Conservation (phyloP, 2,888 invertebrate genomes). For the Spisula solida region DNA sequence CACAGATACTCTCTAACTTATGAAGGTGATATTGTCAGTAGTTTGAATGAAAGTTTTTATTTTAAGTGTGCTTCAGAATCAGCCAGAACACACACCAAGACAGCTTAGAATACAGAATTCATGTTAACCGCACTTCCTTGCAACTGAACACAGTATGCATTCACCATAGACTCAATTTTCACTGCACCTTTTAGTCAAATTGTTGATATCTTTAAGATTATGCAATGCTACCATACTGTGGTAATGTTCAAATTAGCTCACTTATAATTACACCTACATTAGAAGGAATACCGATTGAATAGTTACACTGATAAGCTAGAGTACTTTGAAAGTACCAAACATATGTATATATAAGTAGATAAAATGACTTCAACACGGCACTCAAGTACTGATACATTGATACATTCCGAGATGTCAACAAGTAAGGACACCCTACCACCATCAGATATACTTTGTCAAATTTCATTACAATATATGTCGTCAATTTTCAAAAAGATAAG, state of each 20-base stretch:
- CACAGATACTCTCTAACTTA: not conserved
- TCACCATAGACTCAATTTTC: too few species aligned
- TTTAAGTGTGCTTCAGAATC: not conserved
- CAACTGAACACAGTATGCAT: too few species aligned
- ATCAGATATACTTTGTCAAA: not conserved
- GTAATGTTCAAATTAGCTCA: too few species aligned
- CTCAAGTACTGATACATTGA: not conserved
- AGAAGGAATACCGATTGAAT: not conserved
- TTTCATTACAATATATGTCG: conserved; percentile 2
- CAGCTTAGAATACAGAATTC: too few species aligned
- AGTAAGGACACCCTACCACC: not conserved
- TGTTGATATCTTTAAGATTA: too few species aligned
- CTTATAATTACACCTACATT: not conserved
- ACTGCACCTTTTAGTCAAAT: too few species aligned
- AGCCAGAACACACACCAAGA: too few species aligned
- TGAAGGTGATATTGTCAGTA: too few species aligned
- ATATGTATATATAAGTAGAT: not conserved
- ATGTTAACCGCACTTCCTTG: too few species aligned
- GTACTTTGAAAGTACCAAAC: not conserved
- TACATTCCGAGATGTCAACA: not conserved
- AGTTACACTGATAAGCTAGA: not conserved
- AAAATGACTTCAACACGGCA: not conserved
- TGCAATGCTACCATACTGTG: too few species aligned
- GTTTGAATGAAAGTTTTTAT: too few species aligned
- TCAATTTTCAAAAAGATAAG: conserved; percentile 18